Evolutionary conservation across 2,113 vertebrate genomes (phyloP).

Genomic region (Blennius ocellaris): DNA sequence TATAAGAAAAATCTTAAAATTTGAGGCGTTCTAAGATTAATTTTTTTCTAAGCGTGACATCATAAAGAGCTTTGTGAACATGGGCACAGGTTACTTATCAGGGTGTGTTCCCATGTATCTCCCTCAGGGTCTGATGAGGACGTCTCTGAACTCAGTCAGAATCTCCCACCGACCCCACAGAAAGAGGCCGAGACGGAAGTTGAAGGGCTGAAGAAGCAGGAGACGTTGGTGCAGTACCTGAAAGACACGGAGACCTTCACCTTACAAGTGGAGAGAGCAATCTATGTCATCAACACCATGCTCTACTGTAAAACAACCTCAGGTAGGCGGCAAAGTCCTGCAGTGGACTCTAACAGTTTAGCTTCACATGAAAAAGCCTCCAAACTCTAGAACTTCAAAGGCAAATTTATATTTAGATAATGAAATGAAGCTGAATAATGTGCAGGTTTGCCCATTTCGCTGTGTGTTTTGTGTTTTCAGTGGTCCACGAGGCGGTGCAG

Average conservation of each 20-base stretch:
- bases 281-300: constrained; percentile 90
- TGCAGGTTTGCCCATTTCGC: too few relatives aligned
- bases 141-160: constrained; percentile 47
- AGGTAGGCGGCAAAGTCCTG: constrained; percentile 75
- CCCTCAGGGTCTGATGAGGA: constrained; percentile 79
- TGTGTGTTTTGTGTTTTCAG: constrained; percentile 69
- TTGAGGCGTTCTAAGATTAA: too few relatives aligned
- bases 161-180: constrained; percentile 57
- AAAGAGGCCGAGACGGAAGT: constrained; percentile 60
- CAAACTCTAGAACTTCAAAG: too few relatives aligned
- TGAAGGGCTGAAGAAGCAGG: constrained; percentile 89
- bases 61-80: too few relatives aligned
- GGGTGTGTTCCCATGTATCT: not conserved
- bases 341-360: too few relatives aligned
- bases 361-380: too few relatives aligned
- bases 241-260: constrained; percentile 91
- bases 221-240: constrained; percentile 95
- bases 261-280: constrained; percentile 90
- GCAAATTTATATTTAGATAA: too few relatives aligned
- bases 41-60: too few relatives aligned
- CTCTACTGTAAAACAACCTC: constrained; percentile 92
- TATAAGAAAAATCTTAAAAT: too few relatives aligned
- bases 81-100: not conserved
- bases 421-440: too few relatives aligned
- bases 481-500: constrained; percentile 95